Conservation (phyloP, 2,888 invertebrate species). For the Parnassius smintheus region DNA sequence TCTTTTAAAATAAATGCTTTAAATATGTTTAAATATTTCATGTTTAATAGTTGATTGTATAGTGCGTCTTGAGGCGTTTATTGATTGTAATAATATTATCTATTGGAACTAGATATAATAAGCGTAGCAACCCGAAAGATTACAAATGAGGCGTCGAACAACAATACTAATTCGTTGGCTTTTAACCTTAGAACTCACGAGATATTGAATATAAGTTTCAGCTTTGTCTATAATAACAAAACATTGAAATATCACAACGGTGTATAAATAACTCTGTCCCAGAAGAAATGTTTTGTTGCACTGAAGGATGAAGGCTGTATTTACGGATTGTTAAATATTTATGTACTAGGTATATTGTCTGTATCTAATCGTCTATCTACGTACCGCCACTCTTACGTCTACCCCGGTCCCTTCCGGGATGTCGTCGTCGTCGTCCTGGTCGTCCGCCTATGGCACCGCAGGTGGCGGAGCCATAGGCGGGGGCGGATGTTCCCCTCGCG, state of each 20-base stretch:
- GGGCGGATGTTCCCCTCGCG: too few relatives aligned
- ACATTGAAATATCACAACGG: background rate
- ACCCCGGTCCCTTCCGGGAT: too few relatives aligned
- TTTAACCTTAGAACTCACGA: background rate
- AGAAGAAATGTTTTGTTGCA: conserved; percentile 14
- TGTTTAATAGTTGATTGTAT: conserved; percentile 67
- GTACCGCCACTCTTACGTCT: conserved; percentile 64
- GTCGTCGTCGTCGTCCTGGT: too few relatives aligned
- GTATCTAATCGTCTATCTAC: conserved; percentile 71
- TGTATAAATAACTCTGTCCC: background rate
- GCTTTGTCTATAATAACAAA: too few relatives aligned
- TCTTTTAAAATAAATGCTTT: conserved; percentile 73
- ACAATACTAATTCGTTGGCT: background rate
- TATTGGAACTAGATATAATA: conserved; percentile 22
- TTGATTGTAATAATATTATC: conserved; percentile 7
- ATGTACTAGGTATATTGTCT: conserved; percentile 70
- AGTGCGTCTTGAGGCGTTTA: conserved; percentile 34
- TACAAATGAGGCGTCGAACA: background rate
- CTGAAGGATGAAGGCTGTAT: conserved; percentile 58
- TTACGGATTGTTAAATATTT: conserved; percentile 76
- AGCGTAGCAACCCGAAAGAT: conserved; percentile 4
- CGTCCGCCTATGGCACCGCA: too few relatives aligned
- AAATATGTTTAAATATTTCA: conserved; percentile 77
- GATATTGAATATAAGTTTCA: too few relatives aligned
- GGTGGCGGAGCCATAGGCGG: too few relatives aligned